Conservation (phyloP, 2,888 invertebrate species). For the Coleophora deauratella region DNA sequence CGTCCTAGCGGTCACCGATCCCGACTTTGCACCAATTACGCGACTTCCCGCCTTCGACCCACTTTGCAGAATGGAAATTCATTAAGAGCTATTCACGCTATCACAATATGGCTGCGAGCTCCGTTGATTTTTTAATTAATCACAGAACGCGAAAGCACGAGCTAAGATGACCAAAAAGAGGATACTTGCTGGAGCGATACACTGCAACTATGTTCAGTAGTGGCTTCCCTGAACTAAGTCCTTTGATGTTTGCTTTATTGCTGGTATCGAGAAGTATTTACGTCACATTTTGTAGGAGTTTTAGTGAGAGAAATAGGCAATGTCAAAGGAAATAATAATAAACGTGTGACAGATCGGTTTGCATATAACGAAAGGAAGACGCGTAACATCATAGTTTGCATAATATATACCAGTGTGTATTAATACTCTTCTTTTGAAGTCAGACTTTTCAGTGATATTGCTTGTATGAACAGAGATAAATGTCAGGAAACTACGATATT, state of each 20-base stretch:
- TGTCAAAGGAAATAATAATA: conserved; percentile 46
- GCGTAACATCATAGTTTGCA: conserved; percentile 9
- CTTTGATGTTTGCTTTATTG: conserved; percentile 59
- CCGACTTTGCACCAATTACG: conserved; percentile 57
- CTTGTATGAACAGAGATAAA: no score
- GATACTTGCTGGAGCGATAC: conserved; percentile 17
- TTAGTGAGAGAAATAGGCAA: conserved; percentile 37
- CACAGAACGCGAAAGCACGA: conserved; percentile 20
- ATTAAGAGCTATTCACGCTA: conserved; percentile 67
- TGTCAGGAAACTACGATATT: no score
- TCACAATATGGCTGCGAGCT: conserved; percentile 61
- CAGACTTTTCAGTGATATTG: no score
- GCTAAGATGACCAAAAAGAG: conserved; percentile 22
- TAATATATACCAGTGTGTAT: neutral
- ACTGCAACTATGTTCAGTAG: conserved; percentile 34
- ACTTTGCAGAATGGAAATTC: conserved; percentile 62
- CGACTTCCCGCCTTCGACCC: conserved; percentile 51
- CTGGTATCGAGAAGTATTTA: conserved; percentile 45
- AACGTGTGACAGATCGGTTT: conserved; percentile 39
- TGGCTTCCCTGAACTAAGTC: conserved; percentile 40
- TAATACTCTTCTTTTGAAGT: no score
- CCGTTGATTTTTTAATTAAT: conserved; percentile 60
- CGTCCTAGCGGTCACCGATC: conserved; percentile 56
- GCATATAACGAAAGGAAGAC: conserved; percentile 41
- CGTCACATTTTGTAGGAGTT: conserved; percentile 49